Evolutionary conservation across 1,140 invertebrate species (phyloP), one percentile per base, ranked within the genome.

Genomic region (Eumeta japonica): DNA sequence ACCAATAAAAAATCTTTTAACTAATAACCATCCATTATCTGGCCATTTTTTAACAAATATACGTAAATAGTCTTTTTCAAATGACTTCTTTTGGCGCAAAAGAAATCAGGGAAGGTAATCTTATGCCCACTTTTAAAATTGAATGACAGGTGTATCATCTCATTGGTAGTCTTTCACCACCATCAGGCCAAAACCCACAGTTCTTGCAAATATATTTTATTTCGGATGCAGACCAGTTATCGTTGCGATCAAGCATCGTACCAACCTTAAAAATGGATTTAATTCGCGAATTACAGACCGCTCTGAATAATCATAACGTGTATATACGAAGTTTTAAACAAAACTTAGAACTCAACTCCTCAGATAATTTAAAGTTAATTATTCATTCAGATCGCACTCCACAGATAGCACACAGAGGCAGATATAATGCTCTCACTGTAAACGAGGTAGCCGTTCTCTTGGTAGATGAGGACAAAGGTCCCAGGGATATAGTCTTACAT

Each of bases 391-490:
- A 70, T 28, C 51, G 52, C 43, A 43, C 43, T 34, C 67, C 61
- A 14, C 43, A 43, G 37, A 52, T 46, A 35, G 46, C 46, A 51
- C 65, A 74, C 44, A 10, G 17, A 19, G 44, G 59, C 15, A 46
- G 49, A 41, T 62, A 52, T 34, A 74, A 71, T 43, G 48, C 50
- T 29, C 66, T 62, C 27, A 30, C 45, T 19, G n/a, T n/a, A n/a
- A n/a, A n/a, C n/a, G n/a, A n/a, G n/a, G n/a, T n/a, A n/a, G n/a
- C n/a, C n/a, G n/a, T n/a, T n/a, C n/a, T n/a, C n/a, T n/a, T n/a
- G n/a, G n/a, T n/a, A n/a, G n/a, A n/a, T n/a, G n/a, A n/a, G n/a
- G n/a, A n/a, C n/a, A n/a, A n/a, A n/a, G n/a, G n/a, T n/a, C n/a
- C n/a, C n/a, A n/a, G n/a, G n/a, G 35, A n/a, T 50, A 62, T 64